phyloP scores from a whole-genome alignment of 2,797 vertebrate genomes.

The Phataginus tetradactyla region DNA sequence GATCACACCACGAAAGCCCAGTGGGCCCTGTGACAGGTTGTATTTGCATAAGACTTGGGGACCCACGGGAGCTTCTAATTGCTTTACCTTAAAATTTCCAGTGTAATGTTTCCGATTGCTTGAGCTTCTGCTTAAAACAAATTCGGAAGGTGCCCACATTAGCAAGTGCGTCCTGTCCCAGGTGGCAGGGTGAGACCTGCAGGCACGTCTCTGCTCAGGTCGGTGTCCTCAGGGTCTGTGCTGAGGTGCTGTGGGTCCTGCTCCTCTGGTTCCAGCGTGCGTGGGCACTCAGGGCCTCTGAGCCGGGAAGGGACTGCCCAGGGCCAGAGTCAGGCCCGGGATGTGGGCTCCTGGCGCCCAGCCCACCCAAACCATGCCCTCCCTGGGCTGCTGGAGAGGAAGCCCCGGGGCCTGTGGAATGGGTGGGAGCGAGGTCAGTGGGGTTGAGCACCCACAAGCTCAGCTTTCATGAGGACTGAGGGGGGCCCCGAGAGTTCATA shows the following conservation, averaged over 20 bases:
- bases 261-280: neutral
- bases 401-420: neutral
- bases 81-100: neutral
- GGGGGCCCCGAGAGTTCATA: neutral
- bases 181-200: fast-evolving
- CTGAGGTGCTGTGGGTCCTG: neutral
- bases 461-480: neutral
- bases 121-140: neutral
- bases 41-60: conserved; percentile 7
- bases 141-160: neutral
- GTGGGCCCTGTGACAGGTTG: conserved; percentile 30
- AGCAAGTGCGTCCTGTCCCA: neutral
- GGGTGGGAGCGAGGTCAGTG: neutral
- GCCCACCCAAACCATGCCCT: neutral
- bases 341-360: too few relatives aligned
- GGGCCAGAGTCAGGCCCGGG: neutral
- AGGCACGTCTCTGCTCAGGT: neutral
- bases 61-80: conserved; percentile 21
- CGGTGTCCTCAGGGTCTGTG: fast-evolving
- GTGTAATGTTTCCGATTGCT: neutral
- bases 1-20: conserved; percentile 48
- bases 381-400: neutral
- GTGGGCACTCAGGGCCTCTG: neutral
- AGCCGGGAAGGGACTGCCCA: neutral
- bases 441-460: too few relatives aligned